Conservation (phyloP, 2,113 vertebrate genomes). For the Hoplias malabaricus region DNA sequence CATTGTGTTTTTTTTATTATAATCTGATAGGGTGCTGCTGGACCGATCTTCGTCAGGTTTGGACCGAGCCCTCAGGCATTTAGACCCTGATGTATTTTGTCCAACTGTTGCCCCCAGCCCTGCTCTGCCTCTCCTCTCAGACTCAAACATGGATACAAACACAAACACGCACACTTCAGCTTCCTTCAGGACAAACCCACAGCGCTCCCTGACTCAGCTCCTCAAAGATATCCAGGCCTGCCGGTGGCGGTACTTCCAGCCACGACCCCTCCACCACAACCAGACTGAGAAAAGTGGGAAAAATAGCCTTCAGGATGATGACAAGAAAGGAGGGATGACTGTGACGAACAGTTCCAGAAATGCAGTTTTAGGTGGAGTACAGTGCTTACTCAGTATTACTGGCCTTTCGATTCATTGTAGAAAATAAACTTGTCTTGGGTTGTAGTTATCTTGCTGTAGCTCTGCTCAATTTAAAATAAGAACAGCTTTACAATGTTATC, state of each 20-base stretch:
- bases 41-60: conserved; percentile 85
- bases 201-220: conserved; percentile 81
- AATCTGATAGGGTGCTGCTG: conserved; percentile 81
- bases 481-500: not conserved
- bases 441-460: not conserved
- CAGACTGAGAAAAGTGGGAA: conserved; percentile 78
- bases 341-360: conserved; percentile 73
- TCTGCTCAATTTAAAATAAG: not conserved
- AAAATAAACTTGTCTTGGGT: not conserved
- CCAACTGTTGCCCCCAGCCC: conserved; percentile 75
- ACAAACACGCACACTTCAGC: conserved; percentile 10
- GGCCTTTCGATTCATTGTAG: not conserved
- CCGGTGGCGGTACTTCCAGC: conserved; percentile 89
- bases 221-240: conserved; percentile 90
- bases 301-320: conserved; percentile 77
- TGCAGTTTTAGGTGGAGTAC: conserved; percentile 80
- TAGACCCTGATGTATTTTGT: conserved; percentile 83
- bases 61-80: conserved; percentile 79
- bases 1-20: conserved; percentile 18
- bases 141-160: conserved; percentile 28
- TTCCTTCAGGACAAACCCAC: conserved; percentile 6
- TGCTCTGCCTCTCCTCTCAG: conserved; percentile 69
- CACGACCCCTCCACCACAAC: conserved; percentile 77
- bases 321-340: conserved; percentile 75
- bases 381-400: not conserved